Percentiles rank a stretch among this genome's conserved stretches.
These are phyloP conservation scores for Lagopus muta DNA, from an alignment of 2,113 vertebrate genomes.

Conservation along the genomic window DNA sequence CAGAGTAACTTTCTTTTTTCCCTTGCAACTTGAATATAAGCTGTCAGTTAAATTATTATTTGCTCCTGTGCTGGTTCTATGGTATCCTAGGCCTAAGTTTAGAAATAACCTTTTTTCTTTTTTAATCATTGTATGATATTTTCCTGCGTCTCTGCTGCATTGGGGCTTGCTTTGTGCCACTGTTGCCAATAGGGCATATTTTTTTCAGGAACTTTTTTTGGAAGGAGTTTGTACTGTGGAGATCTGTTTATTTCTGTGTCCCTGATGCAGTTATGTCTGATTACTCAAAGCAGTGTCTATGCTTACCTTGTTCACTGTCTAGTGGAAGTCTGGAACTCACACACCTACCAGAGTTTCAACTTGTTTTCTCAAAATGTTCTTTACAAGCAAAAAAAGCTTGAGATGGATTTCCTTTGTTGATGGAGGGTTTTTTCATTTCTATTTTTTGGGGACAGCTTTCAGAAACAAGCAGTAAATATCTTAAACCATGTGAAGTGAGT, in stretches of 20 bases:
- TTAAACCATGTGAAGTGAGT: background rate
- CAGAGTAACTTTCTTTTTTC: background rate
- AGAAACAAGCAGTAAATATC: background rate
- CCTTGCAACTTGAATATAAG: background rate
- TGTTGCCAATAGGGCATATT: fast-evolving
- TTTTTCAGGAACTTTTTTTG: background rate
- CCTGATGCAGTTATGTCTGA: background rate
- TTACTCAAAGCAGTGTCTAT: background rate
- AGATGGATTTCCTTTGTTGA: background rate
- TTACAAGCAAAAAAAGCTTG: background rate
- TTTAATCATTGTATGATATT: background rate
- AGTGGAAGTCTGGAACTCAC: background rate
- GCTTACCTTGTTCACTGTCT: fast-evolving
- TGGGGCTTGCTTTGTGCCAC: too few species aligned
- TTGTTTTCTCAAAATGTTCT: background rate
- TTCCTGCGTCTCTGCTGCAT: background rate
- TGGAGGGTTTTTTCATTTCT: background rate
- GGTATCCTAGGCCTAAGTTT: background rate
- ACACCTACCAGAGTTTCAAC: background rate
- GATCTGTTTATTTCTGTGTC: background rate
- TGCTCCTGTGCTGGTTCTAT: background rate
- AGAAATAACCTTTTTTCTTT: background rate
- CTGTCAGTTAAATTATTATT: background rate
- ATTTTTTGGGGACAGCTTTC: background rate
- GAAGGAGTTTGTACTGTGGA: background rate